phyloP scores from a whole-genome alignment of 2,797 vertebrate species.

The Acanthopagrus latus region DNA sequence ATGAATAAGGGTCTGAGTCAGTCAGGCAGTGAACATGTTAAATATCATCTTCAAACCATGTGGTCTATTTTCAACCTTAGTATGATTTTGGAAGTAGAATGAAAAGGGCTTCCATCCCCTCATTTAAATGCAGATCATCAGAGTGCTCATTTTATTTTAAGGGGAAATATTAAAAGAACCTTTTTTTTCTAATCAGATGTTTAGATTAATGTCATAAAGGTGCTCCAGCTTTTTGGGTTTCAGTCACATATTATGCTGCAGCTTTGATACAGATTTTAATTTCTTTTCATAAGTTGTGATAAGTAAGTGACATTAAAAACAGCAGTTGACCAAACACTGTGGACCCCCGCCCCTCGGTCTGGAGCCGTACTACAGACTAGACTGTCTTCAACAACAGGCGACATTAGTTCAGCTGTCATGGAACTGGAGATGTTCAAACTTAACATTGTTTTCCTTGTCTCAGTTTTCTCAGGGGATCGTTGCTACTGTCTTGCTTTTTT shows the following conservation, averaged over 20 bases:
- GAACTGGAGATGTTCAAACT: not conserved
- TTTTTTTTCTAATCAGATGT: not conserved
- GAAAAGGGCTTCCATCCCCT: not conserved
- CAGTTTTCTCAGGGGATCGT: not conserved
- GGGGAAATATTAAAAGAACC: not conserved
- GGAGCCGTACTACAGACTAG: no score
- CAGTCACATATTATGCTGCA: not conserved
- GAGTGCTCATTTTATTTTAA: not conserved
- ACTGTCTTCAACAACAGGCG: no score
- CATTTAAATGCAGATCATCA: not conserved
- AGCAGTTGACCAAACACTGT: not conserved
- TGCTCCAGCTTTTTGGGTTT: not conserved
- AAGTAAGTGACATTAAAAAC: not conserved
- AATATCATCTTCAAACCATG: slow-evolving; percentile 18
- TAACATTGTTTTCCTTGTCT: not conserved
- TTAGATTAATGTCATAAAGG: not conserved
- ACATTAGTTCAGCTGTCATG: not conserved
- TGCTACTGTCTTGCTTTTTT: not conserved
- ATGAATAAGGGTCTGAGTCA: not conserved
- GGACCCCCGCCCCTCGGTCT: no score
- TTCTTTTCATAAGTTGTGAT: no score
- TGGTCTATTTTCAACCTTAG: not conserved
- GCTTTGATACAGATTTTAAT: not conserved
- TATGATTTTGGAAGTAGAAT: slow-evolving; percentile 5
- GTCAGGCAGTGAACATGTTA: not conserved